Evolutionary conservation across 2,888 invertebrate species (phyloP).

Genomic region (Rhaphigaster nebulosa): DNA sequence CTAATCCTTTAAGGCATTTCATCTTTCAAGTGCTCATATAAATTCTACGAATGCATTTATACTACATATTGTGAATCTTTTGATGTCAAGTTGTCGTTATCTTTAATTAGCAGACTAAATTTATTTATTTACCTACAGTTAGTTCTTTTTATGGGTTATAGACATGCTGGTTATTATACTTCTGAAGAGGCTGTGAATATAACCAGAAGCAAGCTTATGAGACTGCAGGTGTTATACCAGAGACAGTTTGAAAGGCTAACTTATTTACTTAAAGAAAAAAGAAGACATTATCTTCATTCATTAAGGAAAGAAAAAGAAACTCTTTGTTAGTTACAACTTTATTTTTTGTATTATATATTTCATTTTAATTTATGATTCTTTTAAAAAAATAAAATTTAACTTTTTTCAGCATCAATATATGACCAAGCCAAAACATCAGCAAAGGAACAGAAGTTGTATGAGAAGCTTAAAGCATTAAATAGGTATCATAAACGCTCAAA

Average conservation of each 20-base stretch:
- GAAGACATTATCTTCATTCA: conserved; percentile 80
- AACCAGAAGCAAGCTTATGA: conserved; percentile 80
- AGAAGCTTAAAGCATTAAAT: conserved; percentile 84
- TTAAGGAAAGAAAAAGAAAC: conserved; percentile 85
- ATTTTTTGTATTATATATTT: neutral
- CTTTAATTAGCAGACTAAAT: neutral
- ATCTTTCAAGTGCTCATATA: too few species aligned
- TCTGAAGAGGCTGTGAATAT: conserved; percentile 88
- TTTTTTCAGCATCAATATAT: conserved; percentile 79
- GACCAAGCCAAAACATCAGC: conserved; percentile 78
- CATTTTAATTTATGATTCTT: neutral
- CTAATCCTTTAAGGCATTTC: too few species aligned
- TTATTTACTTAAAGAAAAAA: conserved; percentile 78
- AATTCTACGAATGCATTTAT: too few species aligned
- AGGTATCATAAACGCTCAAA: conserved; percentile 85
- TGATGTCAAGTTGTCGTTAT: too few species aligned
- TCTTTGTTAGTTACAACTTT: conserved; percentile 73
- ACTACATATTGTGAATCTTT: too few species aligned
- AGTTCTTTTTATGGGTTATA: conserved; percentile 69
- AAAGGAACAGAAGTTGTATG: conserved; percentile 81
- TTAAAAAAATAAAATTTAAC: conserved; percentile 20
- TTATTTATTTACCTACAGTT: neutral
- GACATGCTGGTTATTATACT: conserved; percentile 90
- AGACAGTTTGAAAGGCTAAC: conserved; percentile 85
- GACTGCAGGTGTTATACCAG: conserved; percentile 85